These are phyloP conservation scores for Cantharis lateralis DNA, from an alignment of 2,888 invertebrate genomes.

Conservation along the genomic window DNA sequence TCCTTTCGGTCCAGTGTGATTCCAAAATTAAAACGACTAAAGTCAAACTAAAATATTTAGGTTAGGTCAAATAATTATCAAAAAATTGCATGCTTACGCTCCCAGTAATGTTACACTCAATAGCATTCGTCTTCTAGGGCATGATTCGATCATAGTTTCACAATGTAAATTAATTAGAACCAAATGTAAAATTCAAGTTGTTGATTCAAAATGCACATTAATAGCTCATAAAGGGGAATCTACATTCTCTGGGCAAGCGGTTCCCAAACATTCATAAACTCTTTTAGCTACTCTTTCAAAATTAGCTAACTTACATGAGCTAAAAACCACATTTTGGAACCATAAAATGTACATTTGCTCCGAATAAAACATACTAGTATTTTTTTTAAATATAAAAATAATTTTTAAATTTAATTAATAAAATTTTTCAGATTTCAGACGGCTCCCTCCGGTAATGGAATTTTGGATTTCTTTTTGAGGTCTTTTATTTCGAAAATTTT, in stretches of 20 bases:
- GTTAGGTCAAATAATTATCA: slow-evolving; percentile 27
- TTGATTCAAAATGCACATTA: background rate
- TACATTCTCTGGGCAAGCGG: background rate
- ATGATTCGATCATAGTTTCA: slow-evolving; percentile 76
- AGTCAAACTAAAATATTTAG: slow-evolving; percentile 68
- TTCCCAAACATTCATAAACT: no score
- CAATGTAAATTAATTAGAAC: background rate
- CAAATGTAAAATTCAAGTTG: background rate
- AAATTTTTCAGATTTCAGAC: no score
- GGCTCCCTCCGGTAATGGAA: no score
- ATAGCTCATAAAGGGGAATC: background rate
- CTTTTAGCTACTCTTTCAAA: no score
- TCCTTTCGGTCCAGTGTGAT: slow-evolving; percentile 70
- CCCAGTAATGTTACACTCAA: slow-evolving; percentile 76
- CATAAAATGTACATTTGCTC: no score
- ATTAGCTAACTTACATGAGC: no score
- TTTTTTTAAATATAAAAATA: no score
- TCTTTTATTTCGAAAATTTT: no score
- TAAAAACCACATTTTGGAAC: no score
- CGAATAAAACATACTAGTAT: no score
- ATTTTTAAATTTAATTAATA: no score
- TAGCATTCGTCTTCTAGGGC: slow-evolving; percentile 83
- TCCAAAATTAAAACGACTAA: slow-evolving; percentile 81
- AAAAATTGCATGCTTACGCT: slow-evolving; percentile 62
- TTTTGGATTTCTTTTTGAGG: no score